Percentiles rank a stretch among this genome's conserved stretches.
Conservation (phyloP, 2,888 invertebrate species). For the Calephelis perditalis region DNA sequence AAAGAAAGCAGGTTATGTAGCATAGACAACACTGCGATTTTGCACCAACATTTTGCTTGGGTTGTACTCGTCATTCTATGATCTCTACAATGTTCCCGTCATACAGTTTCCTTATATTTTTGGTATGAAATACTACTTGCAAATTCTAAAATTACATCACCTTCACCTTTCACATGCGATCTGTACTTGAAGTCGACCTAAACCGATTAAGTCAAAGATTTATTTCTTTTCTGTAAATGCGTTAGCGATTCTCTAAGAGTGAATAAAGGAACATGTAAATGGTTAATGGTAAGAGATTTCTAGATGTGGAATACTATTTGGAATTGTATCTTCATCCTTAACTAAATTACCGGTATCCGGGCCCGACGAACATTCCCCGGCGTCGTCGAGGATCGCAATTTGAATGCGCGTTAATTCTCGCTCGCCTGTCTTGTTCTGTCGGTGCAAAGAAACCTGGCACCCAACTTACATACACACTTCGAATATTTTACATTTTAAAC, state of each 20-base stretch:
- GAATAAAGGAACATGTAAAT: constrained; percentile 10
- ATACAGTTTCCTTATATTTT: too few relatives aligned
- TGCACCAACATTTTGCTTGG: too few relatives aligned
- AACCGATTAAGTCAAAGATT: constrained; percentile 23
- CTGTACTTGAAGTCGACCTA: too few relatives aligned
- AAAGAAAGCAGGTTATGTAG: too few relatives aligned
- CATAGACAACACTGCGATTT: too few relatives aligned
- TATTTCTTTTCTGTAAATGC: constrained; percentile 6
- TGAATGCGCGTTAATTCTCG: constrained; percentile 46
- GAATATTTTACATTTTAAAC: constrained; percentile 11
- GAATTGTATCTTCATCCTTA: constrained; percentile 27
- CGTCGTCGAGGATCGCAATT: constrained; percentile 31
- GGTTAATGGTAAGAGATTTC: constrained; percentile 9
- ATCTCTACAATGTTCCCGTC: too few relatives aligned
- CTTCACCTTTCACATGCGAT: too few relatives aligned
- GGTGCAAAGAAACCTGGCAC: constrained; percentile 33
- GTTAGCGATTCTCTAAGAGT: constrained; percentile 1
- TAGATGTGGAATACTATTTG: constrained; percentile 17
- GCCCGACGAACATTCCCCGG: constrained; percentile 25
- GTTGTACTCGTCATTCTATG: too few relatives aligned
- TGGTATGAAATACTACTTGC: too few relatives aligned
- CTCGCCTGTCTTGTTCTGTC: constrained; percentile 39
- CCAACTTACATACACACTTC: constrained; percentile 24
- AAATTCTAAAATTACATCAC: too few relatives aligned
- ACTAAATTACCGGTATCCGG: constrained; percentile 31